phyloP scores from a whole-genome alignment of 1,140 invertebrate species.

The Hydropsyche tenuis region DNA sequence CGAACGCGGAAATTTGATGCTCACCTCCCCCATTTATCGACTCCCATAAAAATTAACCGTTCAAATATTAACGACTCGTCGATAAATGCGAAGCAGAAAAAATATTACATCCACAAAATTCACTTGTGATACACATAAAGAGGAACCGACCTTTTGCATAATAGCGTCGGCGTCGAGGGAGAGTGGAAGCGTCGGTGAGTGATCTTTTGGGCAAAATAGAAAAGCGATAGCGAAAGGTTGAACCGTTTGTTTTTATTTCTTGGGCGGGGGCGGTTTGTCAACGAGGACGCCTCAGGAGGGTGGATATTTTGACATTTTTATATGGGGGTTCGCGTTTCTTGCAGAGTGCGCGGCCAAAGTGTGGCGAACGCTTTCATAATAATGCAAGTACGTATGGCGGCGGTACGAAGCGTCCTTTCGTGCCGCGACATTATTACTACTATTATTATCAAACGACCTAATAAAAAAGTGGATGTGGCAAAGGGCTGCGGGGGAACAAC shows the following conservation, averaged over 20 bases:
- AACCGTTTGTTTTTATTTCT: slow-evolving; percentile 17
- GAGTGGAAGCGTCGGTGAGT: neutral
- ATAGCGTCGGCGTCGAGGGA: neutral
- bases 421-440: slow-evolving; percentile 7
- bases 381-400: slow-evolving; percentile 3
- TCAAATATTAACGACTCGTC: too few species aligned
- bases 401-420: slow-evolving; percentile 3
- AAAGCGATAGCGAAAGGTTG: slow-evolving; percentile 13
- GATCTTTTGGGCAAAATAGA: slow-evolving; percentile 19
- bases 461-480: neutral
- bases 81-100: too few species aligned
- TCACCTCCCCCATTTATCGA: too few species aligned
- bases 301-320: slow-evolving; percentile 11
- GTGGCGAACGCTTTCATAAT: neutral
- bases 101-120: neutral
- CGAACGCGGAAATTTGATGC: too few species aligned
- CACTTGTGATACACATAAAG: neutral
- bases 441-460: slow-evolving; percentile 4
- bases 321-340: neutral
- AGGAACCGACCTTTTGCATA: neutral
- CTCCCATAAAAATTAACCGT: too few species aligned
- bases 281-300: neutral
- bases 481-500: slow-evolving; percentile 2
- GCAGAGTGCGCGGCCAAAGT: neutral
- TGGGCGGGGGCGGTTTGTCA: neutral